These are phyloP conservation scores for Diplogasteroides magnus DNA, from an alignment of 1,140 invertebrate genomes.

Conservation along the genomic window DNA sequence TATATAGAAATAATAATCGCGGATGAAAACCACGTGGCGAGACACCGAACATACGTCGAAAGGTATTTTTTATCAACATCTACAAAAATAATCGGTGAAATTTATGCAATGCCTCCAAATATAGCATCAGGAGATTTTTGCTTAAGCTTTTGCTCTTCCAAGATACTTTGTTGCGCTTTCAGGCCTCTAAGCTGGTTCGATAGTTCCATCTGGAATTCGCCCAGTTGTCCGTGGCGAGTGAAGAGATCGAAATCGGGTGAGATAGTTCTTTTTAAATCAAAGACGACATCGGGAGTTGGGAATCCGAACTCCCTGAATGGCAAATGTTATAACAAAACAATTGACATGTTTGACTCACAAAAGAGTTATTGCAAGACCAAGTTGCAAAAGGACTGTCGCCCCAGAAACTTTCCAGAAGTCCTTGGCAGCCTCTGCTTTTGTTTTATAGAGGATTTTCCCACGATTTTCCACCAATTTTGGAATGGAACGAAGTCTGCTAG, in stretches of 20 bases:
- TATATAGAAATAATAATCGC: too few relatives aligned
- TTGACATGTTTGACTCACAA: slow-evolving; percentile 15
- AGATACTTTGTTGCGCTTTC: not conserved
- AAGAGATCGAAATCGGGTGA: slow-evolving; percentile 24
- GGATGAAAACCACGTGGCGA: too few relatives aligned
- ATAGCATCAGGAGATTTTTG: slow-evolving; percentile 13
- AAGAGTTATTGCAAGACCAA: slow-evolving; percentile 16
- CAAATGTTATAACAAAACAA: not conserved
- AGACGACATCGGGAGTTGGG: slow-evolving; percentile 23
- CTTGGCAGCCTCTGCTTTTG: slow-evolving; percentile 13
- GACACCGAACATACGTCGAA: too few relatives aligned
- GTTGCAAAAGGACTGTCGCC: slow-evolving; percentile 17
- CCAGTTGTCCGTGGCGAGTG: slow-evolving; percentile 18
- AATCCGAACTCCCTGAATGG: slow-evolving; percentile 25
- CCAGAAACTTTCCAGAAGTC: slow-evolving; percentile 27
- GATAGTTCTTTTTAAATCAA: slow-evolving; percentile 22
- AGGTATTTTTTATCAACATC: not conserved
- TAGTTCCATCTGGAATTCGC: slow-evolving; percentile 18
- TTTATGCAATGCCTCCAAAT: slow-evolving; percentile 17
- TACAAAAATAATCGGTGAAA: not conserved
- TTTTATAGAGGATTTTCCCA: slow-evolving; percentile 13
- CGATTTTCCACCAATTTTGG: slow-evolving; percentile 18
- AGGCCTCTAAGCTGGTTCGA: slow-evolving; percentile 15
- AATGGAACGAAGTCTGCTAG: not conserved
- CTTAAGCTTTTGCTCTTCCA: slow-evolving; percentile 7